Evolutionary conservation across 2,113 vertebrate genomes (phyloP), one percentile per base, ranked within the genome.

Genomic region (Notarius quadriscutis): DNA sequence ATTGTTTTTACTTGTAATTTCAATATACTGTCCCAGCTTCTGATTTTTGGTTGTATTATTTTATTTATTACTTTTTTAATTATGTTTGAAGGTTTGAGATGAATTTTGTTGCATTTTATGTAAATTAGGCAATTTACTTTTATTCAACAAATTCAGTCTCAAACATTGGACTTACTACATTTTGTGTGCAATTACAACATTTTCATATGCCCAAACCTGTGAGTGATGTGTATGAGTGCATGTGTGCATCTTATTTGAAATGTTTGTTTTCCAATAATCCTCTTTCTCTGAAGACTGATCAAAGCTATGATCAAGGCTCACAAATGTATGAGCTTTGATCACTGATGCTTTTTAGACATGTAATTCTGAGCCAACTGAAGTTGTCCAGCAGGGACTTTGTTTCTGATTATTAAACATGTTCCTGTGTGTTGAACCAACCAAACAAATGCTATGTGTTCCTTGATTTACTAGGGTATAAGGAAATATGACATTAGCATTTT

Each of bases 401-500:
- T 53, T 85, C 25, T 63, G 25, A 67, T 67, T 67, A 79, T 18
- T 41, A 34, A 79, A 79, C 25, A 67, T 78, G 58, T 78, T 63
- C 41, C 58, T 30, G n/a, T 65, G 41, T 67, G 25, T 41, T 41
- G 41, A 41, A 41, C 41, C 0, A 78, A 60, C 11, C 25, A 77
- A 18, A 77, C 30, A 84, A 84, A n/a, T 41, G 58, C 58, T 84
- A 72, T 82, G 51, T 83, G 30, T 72, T 17, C 7, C 9, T 63
- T 53, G 34, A 83, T 10, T 60, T 20, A 71, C 27, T 71, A 84
- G 4, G 25, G 30, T 67, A 53, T 1, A 17, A 72, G n/a, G n/a
- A 87, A 84, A 84, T 75, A 11, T 81, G 34, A 87, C 51, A 34
- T 63, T 62, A 75, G 75, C 20, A 57, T 69, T 48, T 87, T 81